Conservation (phyloP, 2,113 vertebrate genomes). For the Coreoperca whiteheadi region DNA sequence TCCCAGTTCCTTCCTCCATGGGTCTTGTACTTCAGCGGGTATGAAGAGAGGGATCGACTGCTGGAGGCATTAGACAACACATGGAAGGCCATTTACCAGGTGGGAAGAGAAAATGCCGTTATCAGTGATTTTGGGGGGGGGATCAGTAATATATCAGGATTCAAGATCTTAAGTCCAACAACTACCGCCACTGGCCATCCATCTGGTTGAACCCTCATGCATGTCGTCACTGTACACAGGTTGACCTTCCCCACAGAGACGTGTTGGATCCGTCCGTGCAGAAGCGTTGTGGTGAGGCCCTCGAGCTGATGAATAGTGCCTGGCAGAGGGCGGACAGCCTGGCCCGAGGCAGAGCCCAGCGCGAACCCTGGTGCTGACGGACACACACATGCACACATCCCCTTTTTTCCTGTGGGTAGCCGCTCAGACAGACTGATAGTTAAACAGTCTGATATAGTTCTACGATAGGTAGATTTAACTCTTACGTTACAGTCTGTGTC, state of each 20-base stretch:
- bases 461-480: background rate
- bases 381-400: slow-evolving; percentile 1
- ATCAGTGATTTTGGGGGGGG: background rate
- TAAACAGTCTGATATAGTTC: background rate
- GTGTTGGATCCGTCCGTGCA: slow-evolving; percentile 75
- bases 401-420: background rate
- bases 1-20: slow-evolving; percentile 90
- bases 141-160: background rate
- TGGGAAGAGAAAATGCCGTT: slow-evolving; percentile 49
- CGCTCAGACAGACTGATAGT: slow-evolving; percentile 9
- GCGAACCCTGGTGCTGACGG: slow-evolving; percentile 94
- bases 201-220: background rate
- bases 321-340: slow-evolving; percentile 98
- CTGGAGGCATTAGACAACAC: slow-evolving; percentile 81
- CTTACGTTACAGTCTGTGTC: background rate
- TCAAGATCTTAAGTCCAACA: background rate
- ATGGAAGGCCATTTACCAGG: slow-evolving; percentile 93
- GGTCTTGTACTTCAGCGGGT: slow-evolving; percentile 95
- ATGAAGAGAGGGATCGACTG: slow-evolving; percentile 91
- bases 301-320: slow-evolving; percentile 90
- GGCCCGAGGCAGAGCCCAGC: slow-evolving; percentile 90
- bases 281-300: slow-evolving; percentile 91
- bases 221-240: slow-evolving; percentile 61
- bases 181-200: background rate
- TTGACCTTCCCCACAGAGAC: slow-evolving; percentile 74